Base-by-base conservation (phyloP, 2,797 vertebrate genomes). In the Centroberyx gerrardi region DNA sequence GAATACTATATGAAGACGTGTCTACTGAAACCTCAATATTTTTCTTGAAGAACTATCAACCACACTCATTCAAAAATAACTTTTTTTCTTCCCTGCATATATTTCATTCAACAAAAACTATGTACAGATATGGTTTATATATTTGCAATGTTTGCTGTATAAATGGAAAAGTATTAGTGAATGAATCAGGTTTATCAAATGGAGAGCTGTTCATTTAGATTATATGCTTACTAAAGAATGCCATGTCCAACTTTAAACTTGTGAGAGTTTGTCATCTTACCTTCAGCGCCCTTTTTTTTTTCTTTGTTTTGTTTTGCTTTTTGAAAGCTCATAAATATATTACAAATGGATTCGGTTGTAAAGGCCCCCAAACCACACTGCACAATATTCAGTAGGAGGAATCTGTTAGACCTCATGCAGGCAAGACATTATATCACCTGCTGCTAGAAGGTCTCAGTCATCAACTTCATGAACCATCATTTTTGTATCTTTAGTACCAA, bases 61-160 rank as follows among this genome's bases (percentile, higher is more conserved):
- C 87, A 80, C 87, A 80, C 87, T 84, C 67, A 91, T 89, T 90
- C 61, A 74, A 87, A 88, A 78, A 80, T 75, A 88, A 93, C 84
- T 80, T 89, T 54, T 64, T 94, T 94, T 82, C 90, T 93, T 83
- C 81, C 82, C 90, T 90, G 90, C 90, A 91, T 95, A 95, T 94
- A 95, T 96, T 95, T 94, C 51, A 90, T 90, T 94, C 73, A 90
- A 87, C 78, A 82, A 93, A 77, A 90, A 88, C 85, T 91, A 93
- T 98, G 97, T 98, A 97, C 96, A 98, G 96, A 97, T 96, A 96
- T 95, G 96, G 93, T 96, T 96, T 99, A 95, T 98, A 98, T 97
- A 99, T 97, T 98, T 97, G 95, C 97, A 96, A 96, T 90, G 95
- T 97, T 96, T 97, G 96, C 95, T 97, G 96, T 97, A 89, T 91